phyloP scores from a whole-genome alignment of 2,113 vertebrate species.

The Mohoua ochrocephala region DNA sequence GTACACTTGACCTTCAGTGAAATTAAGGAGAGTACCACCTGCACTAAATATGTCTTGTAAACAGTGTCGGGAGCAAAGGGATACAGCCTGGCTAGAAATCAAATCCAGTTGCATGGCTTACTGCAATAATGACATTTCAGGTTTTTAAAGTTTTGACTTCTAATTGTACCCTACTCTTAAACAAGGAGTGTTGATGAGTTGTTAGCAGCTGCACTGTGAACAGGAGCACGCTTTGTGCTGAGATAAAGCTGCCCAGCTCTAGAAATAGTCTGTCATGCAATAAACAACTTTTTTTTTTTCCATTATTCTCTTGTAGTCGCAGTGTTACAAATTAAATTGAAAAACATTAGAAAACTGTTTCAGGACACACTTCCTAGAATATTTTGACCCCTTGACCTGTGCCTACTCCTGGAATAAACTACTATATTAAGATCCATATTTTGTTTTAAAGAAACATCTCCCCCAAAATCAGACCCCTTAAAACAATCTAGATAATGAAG shows the following conservation, averaged over 20 bases:
- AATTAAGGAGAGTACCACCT: conserved; percentile 54
- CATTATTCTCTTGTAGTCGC: not conserved
- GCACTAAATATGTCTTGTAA: conserved; percentile 45
- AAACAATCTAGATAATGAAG: not conserved
- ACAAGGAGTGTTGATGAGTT: conserved; percentile 11
- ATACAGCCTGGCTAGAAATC: conserved; percentile 10
- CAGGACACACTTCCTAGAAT: not conserved
- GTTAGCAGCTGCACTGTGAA: conserved; percentile 28
- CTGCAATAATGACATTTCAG: not conserved
- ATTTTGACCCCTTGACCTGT: not conserved
- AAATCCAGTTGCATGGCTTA: not conserved
- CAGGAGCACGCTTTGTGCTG: not conserved
- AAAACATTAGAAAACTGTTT: not conserved
- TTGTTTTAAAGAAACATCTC: not conserved
- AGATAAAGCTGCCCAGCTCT: not conserved
- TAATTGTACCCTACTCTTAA: not conserved
- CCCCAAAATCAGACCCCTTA: not conserved
- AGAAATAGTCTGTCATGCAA: not conserved
- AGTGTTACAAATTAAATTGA: not conserved
- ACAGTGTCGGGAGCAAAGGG: not conserved
- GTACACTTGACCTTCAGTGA: conserved; percentile 46
- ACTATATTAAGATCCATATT: not conserved
- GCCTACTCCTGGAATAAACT: not conserved
- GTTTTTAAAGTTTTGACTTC: conserved; percentile 3
- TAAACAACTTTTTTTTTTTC: not conserved